Evolutionary conservation across 2,888 invertebrate species (phyloP).

Genomic region (Seira ritae): DNA sequence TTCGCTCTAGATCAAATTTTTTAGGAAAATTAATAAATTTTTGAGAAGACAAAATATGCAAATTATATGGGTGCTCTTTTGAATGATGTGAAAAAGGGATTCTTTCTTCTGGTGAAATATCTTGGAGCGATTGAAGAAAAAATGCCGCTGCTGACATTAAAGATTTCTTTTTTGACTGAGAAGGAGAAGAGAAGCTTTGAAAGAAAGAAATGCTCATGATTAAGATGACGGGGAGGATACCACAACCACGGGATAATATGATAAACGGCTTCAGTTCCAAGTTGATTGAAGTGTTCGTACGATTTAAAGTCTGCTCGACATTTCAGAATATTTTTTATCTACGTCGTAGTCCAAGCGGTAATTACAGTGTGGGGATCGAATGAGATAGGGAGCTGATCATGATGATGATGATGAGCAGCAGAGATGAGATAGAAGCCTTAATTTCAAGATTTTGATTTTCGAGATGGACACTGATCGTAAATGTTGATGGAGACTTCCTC

Average conservation of each 20-base stretch:
- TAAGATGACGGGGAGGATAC: conserved; percentile 27
- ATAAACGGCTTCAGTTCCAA: conserved; percentile 43
- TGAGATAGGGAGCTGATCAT: too few species aligned
- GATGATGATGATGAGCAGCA: too few species aligned
- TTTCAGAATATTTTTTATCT: too few species aligned
- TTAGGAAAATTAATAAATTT: conserved; percentile 41
- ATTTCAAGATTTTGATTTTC: too few species aligned
- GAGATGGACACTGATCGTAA: too few species aligned
- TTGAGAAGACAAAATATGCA: conserved; percentile 29
- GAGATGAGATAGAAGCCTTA: too few species aligned
- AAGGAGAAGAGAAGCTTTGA: background rate
- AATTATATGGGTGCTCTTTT: conserved; percentile 36
- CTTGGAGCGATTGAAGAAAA: conserved; percentile 20
- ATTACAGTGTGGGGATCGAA: too few species aligned
- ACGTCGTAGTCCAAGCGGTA: too few species aligned
- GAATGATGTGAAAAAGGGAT: conserved; percentile 15
- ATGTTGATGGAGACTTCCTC: too few species aligned
- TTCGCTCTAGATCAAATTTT: conserved; percentile 6
- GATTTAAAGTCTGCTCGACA: too few species aligned
- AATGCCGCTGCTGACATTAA: conserved; percentile 32
- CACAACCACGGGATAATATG: conserved; percentile 20
- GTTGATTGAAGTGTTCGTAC: too few species aligned
- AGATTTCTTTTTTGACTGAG: background rate
- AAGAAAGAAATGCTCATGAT: background rate
- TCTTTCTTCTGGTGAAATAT: conserved; percentile 25